phyloP scores from a whole-genome alignment of 1,140 invertebrate genomes.

The Monomorium pharaonis region DNA sequence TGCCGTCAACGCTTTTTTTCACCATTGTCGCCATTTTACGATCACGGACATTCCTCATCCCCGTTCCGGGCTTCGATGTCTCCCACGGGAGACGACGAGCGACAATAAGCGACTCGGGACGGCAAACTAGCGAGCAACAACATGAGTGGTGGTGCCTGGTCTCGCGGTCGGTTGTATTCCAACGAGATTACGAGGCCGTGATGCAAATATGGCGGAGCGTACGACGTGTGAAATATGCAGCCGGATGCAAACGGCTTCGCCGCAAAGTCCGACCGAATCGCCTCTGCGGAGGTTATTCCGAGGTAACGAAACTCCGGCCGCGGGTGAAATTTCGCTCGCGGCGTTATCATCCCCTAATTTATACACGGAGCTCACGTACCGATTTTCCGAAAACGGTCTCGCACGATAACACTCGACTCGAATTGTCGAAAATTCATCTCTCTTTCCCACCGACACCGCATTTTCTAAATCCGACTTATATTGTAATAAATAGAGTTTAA shows the following conservation, averaged over 20 bases:
- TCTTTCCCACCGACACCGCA: neutral
- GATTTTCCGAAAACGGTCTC: slow-evolving; percentile 22
- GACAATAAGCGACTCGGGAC: slow-evolving; percentile 56
- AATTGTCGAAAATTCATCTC: neutral
- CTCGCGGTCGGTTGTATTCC: slow-evolving; percentile 43
- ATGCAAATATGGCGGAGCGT: slow-evolving; percentile 54
- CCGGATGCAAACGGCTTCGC: slow-evolving; percentile 50
- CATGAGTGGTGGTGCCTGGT: slow-evolving; percentile 30
- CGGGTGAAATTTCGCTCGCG: slow-evolving; percentile 6
- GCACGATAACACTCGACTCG: slow-evolving; percentile 7
- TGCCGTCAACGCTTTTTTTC: slow-evolving; percentile 43
- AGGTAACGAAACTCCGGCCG: slow-evolving; percentile 5
- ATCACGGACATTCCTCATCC: slow-evolving; percentile 12
- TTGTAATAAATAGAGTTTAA: neutral
- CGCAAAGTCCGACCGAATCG: slow-evolving; percentile 42
- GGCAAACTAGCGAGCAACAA: slow-evolving; percentile 25
- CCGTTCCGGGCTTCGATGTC: slow-evolving; percentile 26
- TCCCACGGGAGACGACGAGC: slow-evolving; percentile 8
- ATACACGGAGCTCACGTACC: slow-evolving; percentile 9
- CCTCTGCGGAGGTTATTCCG: slow-evolving; percentile 16
- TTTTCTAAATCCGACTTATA: neutral
- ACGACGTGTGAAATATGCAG: slow-evolving; percentile 59
- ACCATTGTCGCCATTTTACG: slow-evolving; percentile 12
- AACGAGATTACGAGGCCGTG: slow-evolving; percentile 55
- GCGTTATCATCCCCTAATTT: slow-evolving; percentile 40